Base-by-base conservation (phyloP, 2,797 vertebrate species). In the Galagoides demidoff region DNA sequence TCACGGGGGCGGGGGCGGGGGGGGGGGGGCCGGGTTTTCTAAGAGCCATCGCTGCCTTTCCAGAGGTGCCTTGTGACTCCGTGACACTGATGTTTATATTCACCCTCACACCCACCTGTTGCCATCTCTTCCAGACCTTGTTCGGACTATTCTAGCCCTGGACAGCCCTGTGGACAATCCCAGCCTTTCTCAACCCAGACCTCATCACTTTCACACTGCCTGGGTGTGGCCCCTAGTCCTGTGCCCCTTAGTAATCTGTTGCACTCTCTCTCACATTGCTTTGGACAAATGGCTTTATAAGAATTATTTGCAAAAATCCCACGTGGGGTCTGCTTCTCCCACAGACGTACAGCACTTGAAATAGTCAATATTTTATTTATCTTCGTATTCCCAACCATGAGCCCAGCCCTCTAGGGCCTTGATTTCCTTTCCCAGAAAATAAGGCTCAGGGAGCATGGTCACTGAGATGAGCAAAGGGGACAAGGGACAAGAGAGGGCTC, bases 71-170 rank as follows among this genome's bases (percentile, higher is more conserved):
- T n/a, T 27, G 27, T 14, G 49, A 61, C 34, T 70, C 63, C 3
- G 3, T 3, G 52, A 61, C 52, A n/a, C 77, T 14, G 85, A 78
- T 7, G 11, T 14, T 7, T 64, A 34, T 39, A 8, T 25, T 43
- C 12, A 22, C 22, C 27, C 66, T 55, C 73, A 34, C 22, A n/a
- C 20, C 34, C 0, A 4, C 7, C 14, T 6, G 6, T 0, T 2
- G 8, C 31, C 91, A 34, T 39, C 61, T 59, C 86, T 68, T 39
- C 23, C 34, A 70, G 20, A 19, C 23, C 70, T 63, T 2, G 7
- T 55, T 43, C 9, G 7, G 27, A 27, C 55, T 31, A 1, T 20
- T 45, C 19, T 39, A 63, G 61, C n/a, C 59, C 11, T 0, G 0
- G 23, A 8, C 52, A 55, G 27, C 19, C 2, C 43, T 17, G 22